These are phyloP conservation scores for Ceratotherium simum DNA, from an alignment of 2,113 vertebrate species.

Conservation along the genomic window DNA sequence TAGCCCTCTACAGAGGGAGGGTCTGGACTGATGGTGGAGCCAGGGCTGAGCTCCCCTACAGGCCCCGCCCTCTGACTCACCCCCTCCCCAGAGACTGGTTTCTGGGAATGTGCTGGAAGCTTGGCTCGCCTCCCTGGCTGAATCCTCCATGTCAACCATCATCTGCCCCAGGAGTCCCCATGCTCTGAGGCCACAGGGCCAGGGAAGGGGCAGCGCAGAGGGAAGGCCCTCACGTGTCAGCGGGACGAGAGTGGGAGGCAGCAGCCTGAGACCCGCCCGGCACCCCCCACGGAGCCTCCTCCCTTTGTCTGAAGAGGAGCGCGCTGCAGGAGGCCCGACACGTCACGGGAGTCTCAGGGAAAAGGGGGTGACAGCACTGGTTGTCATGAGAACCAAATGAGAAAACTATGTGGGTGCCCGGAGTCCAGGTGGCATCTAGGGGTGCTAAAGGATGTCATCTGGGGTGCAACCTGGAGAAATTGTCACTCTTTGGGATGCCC, in stretches of 20 bases:
- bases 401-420: neutral
- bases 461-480: neutral
- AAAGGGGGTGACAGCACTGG: neutral
- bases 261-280: neutral
- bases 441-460: neutral
- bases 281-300: neutral
- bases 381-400: neutral
- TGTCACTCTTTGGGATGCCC: too few relatives aligned
- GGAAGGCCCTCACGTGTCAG: neutral
- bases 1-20: neutral
- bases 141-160: neutral
- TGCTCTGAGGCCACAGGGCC: neutral
- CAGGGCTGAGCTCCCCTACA: neutral
- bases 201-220: neutral
- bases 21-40: neutral
- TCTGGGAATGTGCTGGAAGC: neutral
- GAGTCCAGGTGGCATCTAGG: neutral
- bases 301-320: neutral
- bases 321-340: fast-evolving
- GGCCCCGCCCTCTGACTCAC: neutral
- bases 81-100: neutral
- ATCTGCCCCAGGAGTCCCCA: neutral
- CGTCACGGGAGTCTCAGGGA: neutral
- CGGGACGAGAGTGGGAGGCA: neutral
- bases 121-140: neutral